Base-by-base conservation (phyloP, 2,888 invertebrate genomes). In the Blastobasis adustella region DNA sequence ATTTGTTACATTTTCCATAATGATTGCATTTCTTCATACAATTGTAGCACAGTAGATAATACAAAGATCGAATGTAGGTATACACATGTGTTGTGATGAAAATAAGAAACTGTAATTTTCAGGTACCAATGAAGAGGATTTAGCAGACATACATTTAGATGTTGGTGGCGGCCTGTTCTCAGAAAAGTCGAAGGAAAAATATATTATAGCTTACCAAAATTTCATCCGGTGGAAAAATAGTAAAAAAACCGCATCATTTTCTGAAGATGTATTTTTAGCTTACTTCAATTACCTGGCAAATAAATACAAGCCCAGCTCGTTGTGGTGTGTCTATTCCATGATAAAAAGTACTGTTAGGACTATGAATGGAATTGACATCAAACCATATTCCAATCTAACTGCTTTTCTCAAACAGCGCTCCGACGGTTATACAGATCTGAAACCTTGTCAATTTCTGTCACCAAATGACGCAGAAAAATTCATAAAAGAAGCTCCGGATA, bases 251-350 rank as follows among this genome's bases (percentile, higher is more conserved):
- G 47, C 54, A 7, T 53, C 54, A n/a, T 55, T 58, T 45, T 52
- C 54, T 5, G 58, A 58, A 50, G 47, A 51, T 37, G 56, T 56
- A n/a, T 53, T 60, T n/a, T 40, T 60, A 44, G 41, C 52, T 3
- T 60, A 58, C 40, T 58, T 59, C 41, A 49, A 53, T 9, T 56
- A 61, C 45, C 42, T 58, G 8, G 4, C 54, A 4, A 45, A 49
- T 39, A 57, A 45, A 10, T 47, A 50, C 10, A 52, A 58, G 41
- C 52, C 58, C 5, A 50, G 46, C 46, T 53, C 55, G 6, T 45
- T 59, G 8, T 58, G 58, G 56, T 40, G 46, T 41, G 49, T 46
- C 5, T 60, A 58, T 42, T 60, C 60, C 23, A 61, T 59, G 56
- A 47, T 59, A 39, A 61, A 59, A 56, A 39, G 46, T 42, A 59